Evolutionary conservation across 2,888 invertebrate species (phyloP).

Genomic region (Catocala sponsa): DNA sequence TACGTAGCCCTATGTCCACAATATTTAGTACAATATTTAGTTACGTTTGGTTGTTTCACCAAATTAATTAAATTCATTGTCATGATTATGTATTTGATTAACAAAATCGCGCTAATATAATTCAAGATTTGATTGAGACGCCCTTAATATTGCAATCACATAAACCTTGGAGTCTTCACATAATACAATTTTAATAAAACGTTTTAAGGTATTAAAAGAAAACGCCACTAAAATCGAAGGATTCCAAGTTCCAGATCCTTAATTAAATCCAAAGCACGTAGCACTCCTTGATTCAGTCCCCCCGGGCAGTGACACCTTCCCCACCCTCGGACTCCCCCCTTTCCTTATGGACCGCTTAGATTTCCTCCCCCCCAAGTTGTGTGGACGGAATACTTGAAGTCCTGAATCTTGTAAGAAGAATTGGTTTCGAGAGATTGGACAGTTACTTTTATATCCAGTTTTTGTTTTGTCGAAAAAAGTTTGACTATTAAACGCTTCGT

Average conservation of each 20-base stretch:
- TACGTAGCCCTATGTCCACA: no score
- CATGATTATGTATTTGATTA: no score
- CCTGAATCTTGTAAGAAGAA: constrained; percentile 86
- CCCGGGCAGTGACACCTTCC: constrained; percentile 66
- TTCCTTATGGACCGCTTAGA: constrained; percentile 87
- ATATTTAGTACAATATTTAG: no score
- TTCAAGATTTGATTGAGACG: background rate
- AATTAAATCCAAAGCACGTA: constrained; percentile 87
- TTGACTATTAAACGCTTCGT: background rate
- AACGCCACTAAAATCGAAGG: constrained; percentile 86
- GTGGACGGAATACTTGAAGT: constrained; percentile 85
- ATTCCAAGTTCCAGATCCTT: constrained; percentile 82
- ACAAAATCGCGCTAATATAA: no score
- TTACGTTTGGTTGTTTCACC: no score
- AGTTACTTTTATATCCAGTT: constrained; percentile 71
- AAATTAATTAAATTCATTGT: no score
- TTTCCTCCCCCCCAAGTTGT: constrained; percentile 83
- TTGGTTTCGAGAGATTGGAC: constrained; percentile 84
- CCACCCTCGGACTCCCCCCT: constrained; percentile 63
- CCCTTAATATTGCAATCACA: constrained; percentile 37
- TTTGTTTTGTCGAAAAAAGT: constrained; percentile 45
- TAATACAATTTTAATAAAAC: constrained; percentile 52
- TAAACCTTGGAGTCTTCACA: constrained; percentile 41
- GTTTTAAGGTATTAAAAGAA: constrained; percentile 76
- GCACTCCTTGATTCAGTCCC: constrained; percentile 87